Base-by-base conservation (phyloP, 2,113 vertebrate species). In the Corvus cornix region DNA sequence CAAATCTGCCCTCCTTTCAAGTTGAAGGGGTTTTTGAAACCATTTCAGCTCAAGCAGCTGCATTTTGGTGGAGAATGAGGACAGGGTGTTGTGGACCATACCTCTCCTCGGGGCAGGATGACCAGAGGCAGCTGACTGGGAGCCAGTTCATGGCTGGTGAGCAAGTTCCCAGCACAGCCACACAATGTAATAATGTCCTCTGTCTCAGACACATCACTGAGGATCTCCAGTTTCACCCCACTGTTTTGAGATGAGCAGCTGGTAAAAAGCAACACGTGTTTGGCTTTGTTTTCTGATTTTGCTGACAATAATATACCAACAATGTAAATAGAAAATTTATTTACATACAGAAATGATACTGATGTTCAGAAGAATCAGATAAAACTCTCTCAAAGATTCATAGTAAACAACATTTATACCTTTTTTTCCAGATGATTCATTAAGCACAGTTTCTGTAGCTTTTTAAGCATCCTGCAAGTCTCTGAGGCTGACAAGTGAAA, bases 401-500 rank as follows among this genome's bases (percentile, higher is more conserved):
- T 37, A 89, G 63, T 68, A 87, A 87, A 75, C 60, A 81, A 49
- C 20, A 52, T 72, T 74, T 64, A 35, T 55, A 70, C 13, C 5
- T 44, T 37, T 84, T 67, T 58, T 37, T 9, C 39, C 33, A 76
- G 84, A 48, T 66, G 49, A 82, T 82, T 87, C 22, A 27, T 76
- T 85, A 83, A 91, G 22, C n/a, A 46, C 1, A 4, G 14, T 55
- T 96, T 80, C 58, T 46, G 37, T 55, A 64, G 49, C 35, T 80
- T 94, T 89, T 92, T 31, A 64, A 69, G 26, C 49, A 85, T 59
- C 64, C 60, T 60, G 37, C 39, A 68, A 64, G n/a, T 63, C 72
- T 79, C 30, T 70, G 46, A 88, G 63, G 43, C 28, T 83, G 85
- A 58, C 59, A 77, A 83, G 48, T 66, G 63, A 77, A 95, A 91